Conservation (phyloP, 2,888 invertebrate species). For the Nomada ruficornis region DNA sequence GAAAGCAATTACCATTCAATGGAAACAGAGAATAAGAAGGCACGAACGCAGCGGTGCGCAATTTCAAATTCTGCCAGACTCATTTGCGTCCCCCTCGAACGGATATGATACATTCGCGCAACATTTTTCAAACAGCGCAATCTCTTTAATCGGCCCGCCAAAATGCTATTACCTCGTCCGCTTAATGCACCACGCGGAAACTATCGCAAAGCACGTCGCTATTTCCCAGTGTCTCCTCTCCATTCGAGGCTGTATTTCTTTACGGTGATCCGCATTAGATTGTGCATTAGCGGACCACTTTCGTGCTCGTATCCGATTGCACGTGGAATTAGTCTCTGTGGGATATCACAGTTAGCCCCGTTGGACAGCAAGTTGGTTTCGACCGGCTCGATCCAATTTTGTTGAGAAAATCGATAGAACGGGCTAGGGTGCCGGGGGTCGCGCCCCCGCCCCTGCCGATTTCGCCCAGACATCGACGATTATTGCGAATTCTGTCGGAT, state of each 20-base stretch:
- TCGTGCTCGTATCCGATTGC: slow-evolving; percentile 24
- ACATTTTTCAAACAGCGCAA: no score
- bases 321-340: slow-evolving; percentile 42
- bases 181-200: no score
- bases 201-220: no score
- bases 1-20: slow-evolving; percentile 24
- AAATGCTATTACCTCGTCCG: no score
- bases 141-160: no score
- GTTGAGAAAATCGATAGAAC: slow-evolving; percentile 39
- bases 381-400: slow-evolving; percentile 39
- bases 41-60: slow-evolving; percentile 5
- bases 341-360: slow-evolving; percentile 30
- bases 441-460: neutral
- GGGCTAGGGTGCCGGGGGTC: neutral
- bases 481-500: slow-evolving; percentile 48
- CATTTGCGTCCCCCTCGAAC: neutral
- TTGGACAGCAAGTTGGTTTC: slow-evolving; percentile 28
- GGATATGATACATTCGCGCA: neutral
- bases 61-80: slow-evolving; percentile 6
- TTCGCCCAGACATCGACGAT: slow-evolving; percentile 28
- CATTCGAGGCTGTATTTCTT: neutral
- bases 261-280: neutral
- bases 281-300: slow-evolving; percentile 17
- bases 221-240: neutral
- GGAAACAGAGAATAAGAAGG: slow-evolving; percentile 7